Evolutionary conservation across 2,888 invertebrate species (phyloP).

Genomic region (Eristalis tenax): DNA sequence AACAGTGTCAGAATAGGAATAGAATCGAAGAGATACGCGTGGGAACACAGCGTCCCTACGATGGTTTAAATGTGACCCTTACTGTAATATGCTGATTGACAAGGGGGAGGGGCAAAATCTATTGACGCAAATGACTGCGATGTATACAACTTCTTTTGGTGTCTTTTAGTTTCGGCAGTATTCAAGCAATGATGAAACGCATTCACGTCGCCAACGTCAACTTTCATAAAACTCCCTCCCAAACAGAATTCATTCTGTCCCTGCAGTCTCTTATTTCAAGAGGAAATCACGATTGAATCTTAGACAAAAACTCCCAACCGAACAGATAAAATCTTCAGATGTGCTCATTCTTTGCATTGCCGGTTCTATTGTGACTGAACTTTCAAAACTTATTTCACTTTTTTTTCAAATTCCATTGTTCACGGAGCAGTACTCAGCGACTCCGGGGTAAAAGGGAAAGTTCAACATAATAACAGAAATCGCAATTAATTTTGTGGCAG

Average conservation of each 20-base stretch:
- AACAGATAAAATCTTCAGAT: background rate
- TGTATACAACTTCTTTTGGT: no score
- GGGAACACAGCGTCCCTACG: no score
- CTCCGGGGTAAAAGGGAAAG: conserved; percentile 44
- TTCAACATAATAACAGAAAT: conserved; percentile 24
- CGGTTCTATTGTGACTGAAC: conserved; percentile 29
- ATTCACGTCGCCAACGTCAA: background rate
- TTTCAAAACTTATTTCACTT: conserved; percentile 22
- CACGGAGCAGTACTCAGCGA: background rate
- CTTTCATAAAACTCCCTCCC: background rate
- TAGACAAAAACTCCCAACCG: background rate
- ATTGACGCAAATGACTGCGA: no score
- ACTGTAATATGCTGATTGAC: no score
- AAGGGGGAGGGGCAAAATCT: no score
- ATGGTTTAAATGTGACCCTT: no score
- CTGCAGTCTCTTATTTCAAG: background rate
- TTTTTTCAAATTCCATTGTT: conserved; percentile 20
- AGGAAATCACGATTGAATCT: background rate
- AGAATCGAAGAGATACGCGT: no score
- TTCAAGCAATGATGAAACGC: no score
- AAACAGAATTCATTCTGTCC: background rate
- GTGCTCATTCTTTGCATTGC: background rate
- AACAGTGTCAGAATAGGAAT: no score
- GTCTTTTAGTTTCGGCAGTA: no score
- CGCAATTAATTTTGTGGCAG: conserved; percentile 42